phyloP scores from a whole-genome alignment of 30 jellyfish, hydroid and myxozoan genomes.

The Morbakka virulenta region DNA sequence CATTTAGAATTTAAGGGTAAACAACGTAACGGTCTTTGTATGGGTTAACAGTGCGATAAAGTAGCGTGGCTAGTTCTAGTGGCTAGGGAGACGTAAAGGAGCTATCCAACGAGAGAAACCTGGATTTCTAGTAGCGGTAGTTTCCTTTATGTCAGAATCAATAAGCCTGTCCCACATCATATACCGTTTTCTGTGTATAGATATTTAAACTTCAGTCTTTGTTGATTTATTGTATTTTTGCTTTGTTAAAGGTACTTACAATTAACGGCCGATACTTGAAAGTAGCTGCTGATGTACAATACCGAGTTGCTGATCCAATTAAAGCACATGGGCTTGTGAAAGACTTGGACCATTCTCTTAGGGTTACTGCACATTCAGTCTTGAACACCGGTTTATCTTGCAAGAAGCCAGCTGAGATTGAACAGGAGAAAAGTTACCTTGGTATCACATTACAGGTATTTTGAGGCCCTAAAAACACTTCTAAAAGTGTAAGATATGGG shows the following conservation, averaged over 20 bases:
- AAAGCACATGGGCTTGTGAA: conserved; percentile 47
- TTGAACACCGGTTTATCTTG: conserved; percentile 58
- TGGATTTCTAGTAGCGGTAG: too few species aligned
- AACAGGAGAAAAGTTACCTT: conserved; percentile 54
- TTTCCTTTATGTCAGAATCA: too few species aligned
- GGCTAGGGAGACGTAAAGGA: too few species aligned
- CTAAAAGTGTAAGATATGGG: background rate
- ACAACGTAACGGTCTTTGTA: too few species aligned
- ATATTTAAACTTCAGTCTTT: too few species aligned
- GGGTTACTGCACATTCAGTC: conserved; percentile 80
- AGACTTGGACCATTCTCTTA: conserved; percentile 72
- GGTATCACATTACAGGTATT: conserved; percentile 63
- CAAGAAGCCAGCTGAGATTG: conserved; percentile 56
- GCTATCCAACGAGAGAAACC: too few species aligned
- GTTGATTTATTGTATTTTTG: background rate
- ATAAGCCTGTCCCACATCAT: too few species aligned
- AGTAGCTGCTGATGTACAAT: conserved; percentile 88
- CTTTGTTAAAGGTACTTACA: conserved; percentile 47
- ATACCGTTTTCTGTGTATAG: too few species aligned
- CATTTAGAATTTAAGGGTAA: too few species aligned
- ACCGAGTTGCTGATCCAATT: conserved; percentile 82
- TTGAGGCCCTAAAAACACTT: background rate
- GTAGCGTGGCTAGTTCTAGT: too few species aligned
- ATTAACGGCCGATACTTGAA: conserved; percentile 71
- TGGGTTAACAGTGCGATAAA: too few species aligned